These are phyloP conservation scores for Hyla sarda DNA, from an alignment of 2,113 vertebrate species.

Conservation along the genomic window DNA sequence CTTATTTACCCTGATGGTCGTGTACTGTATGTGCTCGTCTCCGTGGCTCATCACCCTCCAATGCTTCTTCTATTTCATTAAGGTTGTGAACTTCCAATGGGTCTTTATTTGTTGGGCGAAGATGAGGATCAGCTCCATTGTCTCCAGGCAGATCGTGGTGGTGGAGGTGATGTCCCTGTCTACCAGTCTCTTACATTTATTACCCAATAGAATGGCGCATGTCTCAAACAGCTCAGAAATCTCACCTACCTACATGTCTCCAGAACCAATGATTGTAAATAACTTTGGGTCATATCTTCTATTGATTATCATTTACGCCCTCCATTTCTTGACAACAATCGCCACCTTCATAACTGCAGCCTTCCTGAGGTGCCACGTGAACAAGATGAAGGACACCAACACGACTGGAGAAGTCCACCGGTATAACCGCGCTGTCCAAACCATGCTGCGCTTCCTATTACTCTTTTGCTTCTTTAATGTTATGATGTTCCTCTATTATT, in stretches of 20 bases:
- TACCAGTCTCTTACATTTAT: neutral
- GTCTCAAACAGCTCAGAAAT: neutral
- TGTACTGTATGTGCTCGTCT: neutral
- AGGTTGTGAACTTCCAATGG: neutral
- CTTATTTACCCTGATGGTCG: neutral
- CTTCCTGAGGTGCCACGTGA: neutral
- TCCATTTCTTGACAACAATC: neutral
- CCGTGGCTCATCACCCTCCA: neutral
- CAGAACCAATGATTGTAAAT: too few relatives aligned
- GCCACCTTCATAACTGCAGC: neutral
- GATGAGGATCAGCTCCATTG: neutral
- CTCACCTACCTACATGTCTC: neutral
- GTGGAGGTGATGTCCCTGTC: neutral
- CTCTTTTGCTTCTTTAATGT: neutral
- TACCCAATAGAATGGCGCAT: neutral
- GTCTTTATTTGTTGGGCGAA: neutral
- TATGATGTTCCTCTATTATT: neutral
- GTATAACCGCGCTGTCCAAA: neutral
- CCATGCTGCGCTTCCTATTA: neutral
- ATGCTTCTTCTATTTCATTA: conserved; percentile 7
- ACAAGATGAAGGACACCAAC: neutral
- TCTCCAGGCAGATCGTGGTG: neutral
- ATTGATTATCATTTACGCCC: too few relatives aligned
- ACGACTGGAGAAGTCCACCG: neutral
- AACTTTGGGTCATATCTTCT: too few relatives aligned